A percentile compares a stretch with the other conserved stretches of the same genome.
These are phyloP conservation scores for Himalopsyche phryganea DNA, from an alignment of 1,140 invertebrate genomes.

Conservation along the genomic window DNA sequence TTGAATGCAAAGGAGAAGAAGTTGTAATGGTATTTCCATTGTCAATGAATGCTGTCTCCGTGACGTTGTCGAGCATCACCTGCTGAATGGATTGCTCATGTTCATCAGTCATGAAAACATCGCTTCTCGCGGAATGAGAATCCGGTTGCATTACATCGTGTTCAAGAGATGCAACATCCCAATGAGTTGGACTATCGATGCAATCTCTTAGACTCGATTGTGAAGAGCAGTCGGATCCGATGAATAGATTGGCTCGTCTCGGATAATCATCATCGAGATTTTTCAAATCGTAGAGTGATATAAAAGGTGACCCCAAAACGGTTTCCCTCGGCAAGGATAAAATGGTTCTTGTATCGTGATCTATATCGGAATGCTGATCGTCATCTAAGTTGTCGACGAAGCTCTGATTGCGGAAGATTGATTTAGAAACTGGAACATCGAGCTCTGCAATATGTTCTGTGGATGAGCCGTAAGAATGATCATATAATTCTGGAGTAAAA, in stretches of 20 bases:
- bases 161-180: neutral
- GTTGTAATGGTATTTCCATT: no score
- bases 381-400: neutral
- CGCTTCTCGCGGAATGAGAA: neutral
- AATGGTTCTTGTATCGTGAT: constrained; percentile 8
- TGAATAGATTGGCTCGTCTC: constrained; percentile 2
- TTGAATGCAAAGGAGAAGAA: no score
- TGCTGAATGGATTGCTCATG: no score
- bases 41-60: no score
- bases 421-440: no score
- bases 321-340: constrained; percentile 26
- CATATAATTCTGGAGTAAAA: no score
- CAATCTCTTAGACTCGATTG: constrained; percentile 4
- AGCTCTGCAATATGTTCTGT: no score
- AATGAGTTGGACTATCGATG: constrained; percentile 1
- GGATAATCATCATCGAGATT: constrained; percentile 5
- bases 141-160: no score
- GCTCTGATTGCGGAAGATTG: no score
- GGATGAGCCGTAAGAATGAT: no score
- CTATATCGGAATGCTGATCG: neutral
- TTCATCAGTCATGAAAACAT: neutral
- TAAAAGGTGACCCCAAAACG: constrained; percentile 28
- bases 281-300: constrained; percentile 26
- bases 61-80: no score
- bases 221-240: constrained; percentile 10